Evolutionary conservation across 30 jellyfish, hydroid and myxozoan species (phyloP), one percentile per base, ranked within the genome.

Genomic region (Hydractinia symbiolongicarpus): DNA sequence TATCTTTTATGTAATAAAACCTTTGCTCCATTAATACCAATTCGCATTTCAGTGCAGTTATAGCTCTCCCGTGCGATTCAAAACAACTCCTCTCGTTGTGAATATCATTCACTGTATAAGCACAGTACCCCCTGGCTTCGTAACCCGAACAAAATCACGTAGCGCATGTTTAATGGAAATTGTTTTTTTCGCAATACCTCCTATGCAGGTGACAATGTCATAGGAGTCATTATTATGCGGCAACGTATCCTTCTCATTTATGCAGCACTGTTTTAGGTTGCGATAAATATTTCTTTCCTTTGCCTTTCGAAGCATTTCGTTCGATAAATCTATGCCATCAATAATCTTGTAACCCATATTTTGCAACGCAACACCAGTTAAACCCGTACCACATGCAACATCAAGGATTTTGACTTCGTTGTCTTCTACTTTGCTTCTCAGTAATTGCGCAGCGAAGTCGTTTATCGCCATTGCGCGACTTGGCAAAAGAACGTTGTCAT

Each of bases 121-220:
- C 40, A 64, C 74, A 64, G 40, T 64, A 64, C 74, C 74, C 74
- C 74, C 74, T 64, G 74, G 74, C 40, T 64, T 64, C 17, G 74
- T 64, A n/a, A 51, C 74, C 40, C 74, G 74, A 13, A 13, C 1
- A 13, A 64, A 64, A n/a, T 64, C 74, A n/a, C 74, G 9, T 1
- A 64, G 52, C 8, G 74, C 74, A 13, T 64, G 52, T 4, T 7
- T 0, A n/a, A 51, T 44, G 16, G 19, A 4, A 6, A 64, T 64
- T 5, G 19, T 3, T 0, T 51, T 51, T 5, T 64, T 64, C 7
- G 4, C 74, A 64, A 64, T 51, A 2, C 5, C 19, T n/a, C 74
- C 74, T 4, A 64, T n/a, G 40, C 74, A 64, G 1, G 74, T 64
- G 7, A 64, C 40, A 7, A 9, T 51, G 40, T 64, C 74, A 13